Conservation (phyloP, 1,140 invertebrate species). For the Cyphomyrmex costatus region DNA sequence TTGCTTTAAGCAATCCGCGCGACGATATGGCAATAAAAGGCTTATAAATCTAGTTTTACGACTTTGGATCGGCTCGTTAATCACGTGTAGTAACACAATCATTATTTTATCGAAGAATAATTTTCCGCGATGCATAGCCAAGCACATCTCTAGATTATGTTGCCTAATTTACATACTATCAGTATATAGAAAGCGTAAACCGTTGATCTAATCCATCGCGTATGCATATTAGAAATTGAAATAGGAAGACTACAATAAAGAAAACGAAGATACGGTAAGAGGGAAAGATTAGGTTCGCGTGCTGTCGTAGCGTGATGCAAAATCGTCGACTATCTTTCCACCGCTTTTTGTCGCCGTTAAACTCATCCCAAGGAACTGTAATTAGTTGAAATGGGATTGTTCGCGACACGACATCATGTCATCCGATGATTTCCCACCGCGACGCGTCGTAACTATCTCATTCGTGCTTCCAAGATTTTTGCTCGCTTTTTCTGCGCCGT, state of each 20-base stretch:
- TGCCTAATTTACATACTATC: slow-evolving; percentile 46
- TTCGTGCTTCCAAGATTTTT: slow-evolving; percentile 9
- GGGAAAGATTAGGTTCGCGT: slow-evolving; percentile 74
- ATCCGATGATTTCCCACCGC: slow-evolving; percentile 2
- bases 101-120: slow-evolving; percentile 68
- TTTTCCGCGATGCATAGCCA: slow-evolving; percentile 54
- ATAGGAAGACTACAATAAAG: slow-evolving; percentile 51
- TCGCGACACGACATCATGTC: slow-evolving; percentile 66
- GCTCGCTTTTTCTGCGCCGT: slow-evolving; percentile 31
- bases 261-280: slow-evolving; percentile 23
- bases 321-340: slow-evolving; percentile 61
- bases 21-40: slow-evolving; percentile 23
- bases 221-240: slow-evolving; percentile 61
- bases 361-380: slow-evolving; percentile 70
- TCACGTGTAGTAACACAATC: slow-evolving; percentile 52
- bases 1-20: slow-evolving; percentile 26
- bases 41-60: slow-evolving; percentile 31
- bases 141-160: slow-evolving; percentile 15
- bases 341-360: slow-evolving; percentile 64
- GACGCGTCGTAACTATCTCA: not conserved
- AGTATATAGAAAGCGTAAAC: too few species aligned
- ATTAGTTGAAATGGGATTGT: slow-evolving; percentile 79
- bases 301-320: slow-evolving; percentile 76
- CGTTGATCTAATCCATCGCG: slow-evolving; percentile 45
- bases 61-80: slow-evolving; percentile 56